Evolutionary conservation across 2,888 invertebrate genomes (phyloP).

Genomic region (Drosophila nr. perissopoda): DNA sequence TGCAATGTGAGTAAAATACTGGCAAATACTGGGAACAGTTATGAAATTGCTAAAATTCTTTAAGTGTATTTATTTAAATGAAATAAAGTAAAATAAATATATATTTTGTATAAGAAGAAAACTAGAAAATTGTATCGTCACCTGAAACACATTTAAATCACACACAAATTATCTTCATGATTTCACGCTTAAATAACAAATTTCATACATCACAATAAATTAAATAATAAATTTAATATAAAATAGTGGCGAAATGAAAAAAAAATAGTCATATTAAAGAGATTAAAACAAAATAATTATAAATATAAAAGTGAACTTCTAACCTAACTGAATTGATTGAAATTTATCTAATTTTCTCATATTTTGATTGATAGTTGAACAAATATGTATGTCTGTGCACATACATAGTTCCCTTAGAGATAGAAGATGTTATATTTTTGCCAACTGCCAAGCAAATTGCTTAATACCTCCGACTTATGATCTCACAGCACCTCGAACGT

Average conservation of each 20-base stretch:
- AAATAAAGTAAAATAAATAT: background rate
- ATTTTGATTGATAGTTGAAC: background rate
- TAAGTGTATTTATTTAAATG: background rate
- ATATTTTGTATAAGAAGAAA: background rate
- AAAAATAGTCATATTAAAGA: background rate
- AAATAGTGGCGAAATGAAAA: background rate
- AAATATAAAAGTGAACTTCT: background rate
- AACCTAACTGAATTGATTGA: background rate
- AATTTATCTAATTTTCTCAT: background rate
- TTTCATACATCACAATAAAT: background rate
- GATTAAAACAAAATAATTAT: background rate
- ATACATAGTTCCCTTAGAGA: background rate
- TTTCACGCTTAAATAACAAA: background rate
- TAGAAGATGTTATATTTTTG: background rate
- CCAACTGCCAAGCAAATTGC: conserved; percentile 5
- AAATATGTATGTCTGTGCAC: background rate
- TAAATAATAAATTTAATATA: background rate
- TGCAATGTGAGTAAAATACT: conserved; percentile 20
- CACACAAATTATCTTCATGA: background rate
- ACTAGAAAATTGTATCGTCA: background rate
- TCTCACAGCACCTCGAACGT: background rate
- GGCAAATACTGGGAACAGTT: conserved; percentile 47
- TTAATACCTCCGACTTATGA: background rate
- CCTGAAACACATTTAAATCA: background rate
- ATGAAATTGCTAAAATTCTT: background rate